These are phyloP conservation scores for Cheirogaleus major DNA, from an alignment of 2,797 vertebrate species.

Conservation along the genomic window DNA sequence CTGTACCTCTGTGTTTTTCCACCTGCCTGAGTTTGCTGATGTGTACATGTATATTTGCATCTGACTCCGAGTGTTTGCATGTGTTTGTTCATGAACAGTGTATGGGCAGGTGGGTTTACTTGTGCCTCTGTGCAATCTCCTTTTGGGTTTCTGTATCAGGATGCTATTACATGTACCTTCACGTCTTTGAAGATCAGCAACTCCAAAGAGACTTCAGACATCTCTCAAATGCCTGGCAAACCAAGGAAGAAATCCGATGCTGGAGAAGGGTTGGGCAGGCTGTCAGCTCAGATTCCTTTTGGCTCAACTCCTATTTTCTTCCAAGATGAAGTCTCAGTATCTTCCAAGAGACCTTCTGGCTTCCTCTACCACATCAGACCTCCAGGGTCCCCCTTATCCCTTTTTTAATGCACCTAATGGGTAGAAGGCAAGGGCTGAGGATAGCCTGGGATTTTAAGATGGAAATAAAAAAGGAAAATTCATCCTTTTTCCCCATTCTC, in stretches of 20 bases:
- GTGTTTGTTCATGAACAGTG: neutral
- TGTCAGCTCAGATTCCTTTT: constrained; percentile 4
- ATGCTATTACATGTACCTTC: neutral
- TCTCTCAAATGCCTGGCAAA: constrained; percentile 46
- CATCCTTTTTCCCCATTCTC: constrained; percentile 23
- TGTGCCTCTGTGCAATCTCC: neutral
- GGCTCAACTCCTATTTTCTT: constrained; percentile 21
- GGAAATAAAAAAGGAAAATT: constrained; percentile 49
- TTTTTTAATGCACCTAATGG: constrained; percentile 42
- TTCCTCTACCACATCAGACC: neutral
- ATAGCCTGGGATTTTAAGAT: constrained; percentile 35
- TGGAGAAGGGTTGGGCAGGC: neutral
- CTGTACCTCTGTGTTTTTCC: neutral
- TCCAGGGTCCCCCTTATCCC: neutral
- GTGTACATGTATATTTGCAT: neutral
- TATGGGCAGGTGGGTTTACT: neutral
- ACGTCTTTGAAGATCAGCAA: constrained; percentile 8
- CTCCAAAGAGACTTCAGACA: constrained; percentile 47
- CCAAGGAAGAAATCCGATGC: constrained; percentile 41
- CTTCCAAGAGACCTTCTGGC: constrained; percentile 25
- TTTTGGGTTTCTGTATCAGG: constrained; percentile 26
- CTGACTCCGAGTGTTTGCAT: constrained; percentile 3
- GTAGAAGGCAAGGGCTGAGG: neutral
- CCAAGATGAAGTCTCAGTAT: neutral
- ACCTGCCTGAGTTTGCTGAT: neutral